Conservation (phyloP, 2,113 vertebrate genomes). For the Muscicapa adusta region DNA sequence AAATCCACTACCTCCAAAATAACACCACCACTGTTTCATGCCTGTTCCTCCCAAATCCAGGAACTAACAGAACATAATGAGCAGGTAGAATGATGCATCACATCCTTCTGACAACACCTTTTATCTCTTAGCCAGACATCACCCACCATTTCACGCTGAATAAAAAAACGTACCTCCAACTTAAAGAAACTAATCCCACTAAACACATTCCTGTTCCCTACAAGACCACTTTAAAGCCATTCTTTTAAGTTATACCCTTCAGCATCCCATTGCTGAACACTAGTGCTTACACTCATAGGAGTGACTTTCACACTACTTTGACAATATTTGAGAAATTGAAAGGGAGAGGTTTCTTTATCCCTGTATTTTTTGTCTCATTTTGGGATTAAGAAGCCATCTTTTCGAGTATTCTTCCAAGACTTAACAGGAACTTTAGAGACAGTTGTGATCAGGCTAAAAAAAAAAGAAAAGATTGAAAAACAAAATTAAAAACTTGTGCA, state of each 20-base stretch:
- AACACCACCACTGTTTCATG: not conserved
- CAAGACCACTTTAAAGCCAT: not conserved
- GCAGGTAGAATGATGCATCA: not conserved
- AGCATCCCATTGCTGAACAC: not conserved
- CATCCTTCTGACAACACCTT: not conserved
- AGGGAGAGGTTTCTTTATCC: not conserved
- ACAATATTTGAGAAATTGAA: not conserved
- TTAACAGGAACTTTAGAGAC: not conserved
- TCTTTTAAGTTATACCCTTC: not conserved
- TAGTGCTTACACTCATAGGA: not conserved
- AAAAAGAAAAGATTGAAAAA: not conserved
- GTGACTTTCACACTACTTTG: not conserved
- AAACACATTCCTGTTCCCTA: not conserved
- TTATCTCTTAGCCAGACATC: not conserved
- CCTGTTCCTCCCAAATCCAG: not conserved
- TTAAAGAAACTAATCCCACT: not conserved
- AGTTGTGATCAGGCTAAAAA: not conserved
- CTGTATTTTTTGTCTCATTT: not conserved
- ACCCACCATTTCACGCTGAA: not conserved
- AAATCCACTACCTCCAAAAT: not conserved
- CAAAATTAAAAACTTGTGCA: not conserved
- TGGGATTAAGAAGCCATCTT: not conserved
- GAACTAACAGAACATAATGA: not conserved
- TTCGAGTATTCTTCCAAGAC: not conserved
- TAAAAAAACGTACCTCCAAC: not conserved